Base-by-base conservation (phyloP, 2,888 invertebrate species). In the Agonopterix subpropinquella region DNA sequence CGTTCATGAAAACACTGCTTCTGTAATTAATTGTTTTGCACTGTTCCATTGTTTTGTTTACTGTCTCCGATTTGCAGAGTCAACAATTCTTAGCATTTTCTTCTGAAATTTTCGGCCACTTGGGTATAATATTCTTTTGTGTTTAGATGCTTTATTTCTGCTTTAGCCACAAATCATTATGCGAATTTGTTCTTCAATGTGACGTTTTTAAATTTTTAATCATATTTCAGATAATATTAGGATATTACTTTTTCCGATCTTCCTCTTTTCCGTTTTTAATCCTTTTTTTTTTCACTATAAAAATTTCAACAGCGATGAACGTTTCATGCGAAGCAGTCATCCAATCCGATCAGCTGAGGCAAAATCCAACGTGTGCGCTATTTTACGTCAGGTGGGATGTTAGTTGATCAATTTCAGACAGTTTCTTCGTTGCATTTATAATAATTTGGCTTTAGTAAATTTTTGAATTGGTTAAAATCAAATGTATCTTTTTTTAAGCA, bases 341-440 rank as follows among this genome's bases (percentile, higher is more conserved):
- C 10, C 48, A 43, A 68, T 62, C 59, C 61, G 69, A 80, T 79
- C 80, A 82, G 78, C 77, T 77, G 80, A 67, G 70, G 61, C 61
- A 66, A 70, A 73, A 68, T 76, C 61, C 68, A 71, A 66, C 62
- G 65, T 67, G 62, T 58, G 62, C 56, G 53, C 55, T 59, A 64
- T 61, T 71, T 60, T 57, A 62, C 63, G 70, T 71, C 67, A 73
- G 69, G 69, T 73, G 70, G 67, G 64, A 53, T 62, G 56, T 58
- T 59, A 57, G 62, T 53, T 63, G 64, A 56, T 61, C 54, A 61
- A 42, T 58, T 63, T 64, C 46, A 50, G 52, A 61, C 59, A 65
- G 58, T 61, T 61, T 11, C n/a, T n/a, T 9, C n/a, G 8, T 13
- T 47, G 11, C 42, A 39, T 47, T 36, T 43, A 10, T 43, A 13